Base-by-base conservation (phyloP, 2,888 invertebrate species). In the Lasiommata megera region DNA sequence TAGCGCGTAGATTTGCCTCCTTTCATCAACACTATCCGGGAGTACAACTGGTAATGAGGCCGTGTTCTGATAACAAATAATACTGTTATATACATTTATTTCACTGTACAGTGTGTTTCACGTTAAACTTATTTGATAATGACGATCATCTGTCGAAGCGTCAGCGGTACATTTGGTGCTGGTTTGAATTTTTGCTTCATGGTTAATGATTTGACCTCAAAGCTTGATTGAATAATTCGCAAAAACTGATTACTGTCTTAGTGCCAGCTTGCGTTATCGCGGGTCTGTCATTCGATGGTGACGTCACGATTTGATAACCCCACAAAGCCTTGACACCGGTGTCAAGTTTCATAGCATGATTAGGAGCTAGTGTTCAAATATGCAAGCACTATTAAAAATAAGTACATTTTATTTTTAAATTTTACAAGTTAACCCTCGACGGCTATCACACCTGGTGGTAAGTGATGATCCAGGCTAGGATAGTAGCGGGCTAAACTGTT, bases 201-300 rank as follows among this genome's bases (percentile, higher is more conserved):
- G 67, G 66, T 64, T 51, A 52, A 40, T 61, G 54, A 44, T 53
- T 65, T 50, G 65, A 46, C 67, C 67, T 67, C 64, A 61, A 65
- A 61, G 66, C 59, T 50, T 66, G 62, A 67, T 66, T 67, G 61
- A 52, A 51, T 62, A 63, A 61, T 53, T 58, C 51, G 60, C 60
- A 67, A 67, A 67, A 67, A 67, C 48, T 44, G 16, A 54, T 59
- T 28, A 16, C 16, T 34, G 34, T 34, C 34, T 34, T 3, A 34
- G 34, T 34, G 34, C 3, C 34, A 9, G 11, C 11, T 11, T 34
- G 34, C 3, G 11, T 11, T 11, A 23, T 23, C 2, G 2, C 23
- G 23, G 23, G 2, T 23, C 5, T 3, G 23, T 2, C 5, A 23
- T 3, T 3, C 23, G 23, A 3, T n/a, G n/a, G n/a, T 1, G 11